Percentiles rank a stretch among this genome's conserved stretches.
These are phyloP conservation scores for Procambarus clarkii DNA, from an alignment of 1,140 invertebrate species.

Conservation along the genomic window DNA sequence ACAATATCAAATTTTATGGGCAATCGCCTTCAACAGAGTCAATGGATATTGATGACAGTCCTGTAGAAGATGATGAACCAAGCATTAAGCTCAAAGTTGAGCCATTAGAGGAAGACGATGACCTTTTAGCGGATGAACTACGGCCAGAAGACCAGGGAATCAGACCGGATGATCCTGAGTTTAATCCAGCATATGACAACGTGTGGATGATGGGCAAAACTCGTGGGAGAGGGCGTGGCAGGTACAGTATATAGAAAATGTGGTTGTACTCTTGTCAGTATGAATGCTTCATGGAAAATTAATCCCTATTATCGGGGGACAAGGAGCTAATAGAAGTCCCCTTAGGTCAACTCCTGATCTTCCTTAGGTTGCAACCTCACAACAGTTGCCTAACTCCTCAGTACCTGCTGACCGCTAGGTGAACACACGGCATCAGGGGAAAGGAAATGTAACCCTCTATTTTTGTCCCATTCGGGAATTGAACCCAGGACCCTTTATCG, in stretches of 20 bases:
- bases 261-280: not conserved
- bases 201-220: not conserved
- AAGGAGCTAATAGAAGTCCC: too few relatives aligned
- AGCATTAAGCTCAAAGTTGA: not conserved
- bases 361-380: too few relatives aligned
- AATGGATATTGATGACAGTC: constrained; percentile 25
- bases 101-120: constrained; percentile 3
- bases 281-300: not conserved
- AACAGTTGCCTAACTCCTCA: too few relatives aligned
- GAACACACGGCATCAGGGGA: too few relatives aligned
- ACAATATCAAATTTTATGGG: too few relatives aligned
- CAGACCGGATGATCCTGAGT: constrained; percentile 42
- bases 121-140: constrained; percentile 4
- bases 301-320: too few relatives aligned
- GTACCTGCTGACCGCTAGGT: too few relatives aligned
- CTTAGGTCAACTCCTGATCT: too few relatives aligned
- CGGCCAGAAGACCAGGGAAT: constrained; percentile 38
- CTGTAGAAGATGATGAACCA: not conserved
- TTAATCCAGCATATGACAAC: constrained; percentile 35
- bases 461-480: too few relatives aligned
- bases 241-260: not conserved
- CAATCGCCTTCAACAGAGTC: constrained; percentile 16
- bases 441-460: too few relatives aligned
- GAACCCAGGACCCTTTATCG: too few relatives aligned
- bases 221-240: not conserved